These are phyloP conservation scores for Neogale vison DNA, from an alignment of 2,113 vertebrate species.

Conservation along the genomic window DNA sequence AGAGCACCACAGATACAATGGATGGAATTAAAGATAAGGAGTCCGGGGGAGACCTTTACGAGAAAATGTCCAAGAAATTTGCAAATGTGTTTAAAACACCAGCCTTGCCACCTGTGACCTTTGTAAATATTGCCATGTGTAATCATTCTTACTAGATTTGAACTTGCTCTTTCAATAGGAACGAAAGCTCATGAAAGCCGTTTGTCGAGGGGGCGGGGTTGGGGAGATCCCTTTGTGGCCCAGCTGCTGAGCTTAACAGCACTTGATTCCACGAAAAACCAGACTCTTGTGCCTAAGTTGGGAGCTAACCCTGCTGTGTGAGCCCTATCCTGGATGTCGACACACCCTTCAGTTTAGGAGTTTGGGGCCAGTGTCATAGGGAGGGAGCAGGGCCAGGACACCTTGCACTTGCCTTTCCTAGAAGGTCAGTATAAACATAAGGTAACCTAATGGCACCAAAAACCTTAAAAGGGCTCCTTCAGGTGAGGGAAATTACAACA, in stretches of 20 bases:
- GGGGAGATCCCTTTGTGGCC: background rate
- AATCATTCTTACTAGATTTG: slow-evolving; percentile 17
- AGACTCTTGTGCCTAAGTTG: background rate
- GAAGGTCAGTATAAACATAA: background rate
- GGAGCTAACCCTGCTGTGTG: background rate
- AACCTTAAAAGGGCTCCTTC: background rate
- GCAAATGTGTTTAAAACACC: background rate
- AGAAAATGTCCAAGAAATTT: background rate
- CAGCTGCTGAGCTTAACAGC: background rate
- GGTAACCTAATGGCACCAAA: background rate
- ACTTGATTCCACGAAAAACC: background rate
- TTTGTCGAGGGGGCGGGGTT: background rate
- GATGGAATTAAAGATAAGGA: background rate
- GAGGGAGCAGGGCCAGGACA: background rate
- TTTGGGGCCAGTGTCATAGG: background rate
- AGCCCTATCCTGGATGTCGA: background rate
- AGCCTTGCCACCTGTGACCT: background rate
- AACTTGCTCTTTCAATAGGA: slow-evolving; percentile 48
- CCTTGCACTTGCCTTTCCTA: background rate
- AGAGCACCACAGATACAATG: background rate
- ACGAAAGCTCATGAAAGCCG: slow-evolving; percentile 26
- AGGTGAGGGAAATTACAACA: background rate
- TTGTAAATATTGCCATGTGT: slow-evolving; percentile 5
- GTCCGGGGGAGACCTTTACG: background rate
- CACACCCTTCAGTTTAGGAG: background rate